Base-by-base conservation (phyloP, 2,797 vertebrate species). In the Picus viridis region DNA sequence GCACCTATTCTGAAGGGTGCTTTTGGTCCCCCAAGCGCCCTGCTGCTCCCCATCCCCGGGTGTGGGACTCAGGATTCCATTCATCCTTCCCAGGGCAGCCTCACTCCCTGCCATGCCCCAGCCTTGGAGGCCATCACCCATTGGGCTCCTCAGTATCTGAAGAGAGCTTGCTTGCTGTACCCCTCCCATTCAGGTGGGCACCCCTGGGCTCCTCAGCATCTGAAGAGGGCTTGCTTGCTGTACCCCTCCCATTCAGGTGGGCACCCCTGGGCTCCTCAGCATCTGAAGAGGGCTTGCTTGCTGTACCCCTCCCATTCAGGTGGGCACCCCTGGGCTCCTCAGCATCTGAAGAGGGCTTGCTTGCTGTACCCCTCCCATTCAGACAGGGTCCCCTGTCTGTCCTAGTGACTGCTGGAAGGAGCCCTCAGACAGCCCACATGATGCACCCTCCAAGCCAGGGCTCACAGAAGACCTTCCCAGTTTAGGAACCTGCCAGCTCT, bases 21-120 rank as follows among this genome's bases (percentile, higher is more conserved):
- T 62, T 57, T 45, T 0, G 0, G 49, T 17, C n/a, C 51, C 23
- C 26, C 2, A 0, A 0, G 1, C 0, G 1, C 47, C 57, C n/a
- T 0, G 0, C 68, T 57, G 56, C 51, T 84, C 56, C 75, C 59
- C 34, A 62, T 12, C 3, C 39, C 56, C 0, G 0, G 0, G 17
- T 0, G 13, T 9, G 30, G 43, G 43, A 77, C 7, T 27, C 29
- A 30, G 17, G 20, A 67, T 57, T 20, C 68, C 34, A 27, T 6
- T 4, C 2, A 12, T 41, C 74, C 45, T 3, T 43, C 26, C 56
- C 11, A 27, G 26, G 34, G 20, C 71, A 82, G 39, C 24, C 15
- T 13, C 45, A 24, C 45, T 39, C 43, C 8, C 5, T n/a, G 13
- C 14, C 30, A 5, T 1, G 22, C 43, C 77, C 76, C n/a, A 19